Conservation (phyloP, 2,113 vertebrate species). For the Acrocephalus kingi region DNA sequence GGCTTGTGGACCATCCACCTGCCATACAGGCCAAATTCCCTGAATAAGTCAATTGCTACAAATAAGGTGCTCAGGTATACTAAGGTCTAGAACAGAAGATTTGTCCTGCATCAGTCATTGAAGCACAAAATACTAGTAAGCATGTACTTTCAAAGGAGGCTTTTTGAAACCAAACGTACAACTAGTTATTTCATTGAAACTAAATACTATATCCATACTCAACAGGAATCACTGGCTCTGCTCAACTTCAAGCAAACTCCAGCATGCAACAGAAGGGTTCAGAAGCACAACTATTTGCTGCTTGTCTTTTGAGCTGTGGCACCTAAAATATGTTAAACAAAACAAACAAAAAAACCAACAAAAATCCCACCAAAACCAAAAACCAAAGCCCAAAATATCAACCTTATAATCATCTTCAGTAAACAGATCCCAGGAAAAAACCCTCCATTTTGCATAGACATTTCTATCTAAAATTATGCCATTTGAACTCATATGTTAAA, state of each 20-base stretch:
- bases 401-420: neutral
- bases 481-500: constrained; percentile 66
- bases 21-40: neutral
- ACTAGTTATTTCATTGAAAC: neutral
- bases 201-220: neutral
- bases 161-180: neutral
- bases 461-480: constrained; percentile 69
- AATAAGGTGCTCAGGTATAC: neutral
- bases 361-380: fast-evolving
- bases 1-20: neutral
- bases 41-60: constrained; percentile 4
- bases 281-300: constrained; percentile 26
- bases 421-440: constrained; percentile 61
- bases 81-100: neutral
- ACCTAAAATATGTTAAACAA: constrained; percentile 31
- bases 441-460: constrained; percentile 60
- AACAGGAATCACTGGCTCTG: constrained; percentile 5
- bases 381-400: neutral
- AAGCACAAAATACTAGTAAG: neutral
- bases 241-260: neutral
- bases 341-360: too few species aligned
- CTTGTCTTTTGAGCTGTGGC: constrained; percentile 26
- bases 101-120: neutral
- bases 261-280: constrained; percentile 14
- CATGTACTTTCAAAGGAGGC: neutral